Conservation (phyloP, 2,113 vertebrate genomes). For the Sturnira hondurensis region DNA sequence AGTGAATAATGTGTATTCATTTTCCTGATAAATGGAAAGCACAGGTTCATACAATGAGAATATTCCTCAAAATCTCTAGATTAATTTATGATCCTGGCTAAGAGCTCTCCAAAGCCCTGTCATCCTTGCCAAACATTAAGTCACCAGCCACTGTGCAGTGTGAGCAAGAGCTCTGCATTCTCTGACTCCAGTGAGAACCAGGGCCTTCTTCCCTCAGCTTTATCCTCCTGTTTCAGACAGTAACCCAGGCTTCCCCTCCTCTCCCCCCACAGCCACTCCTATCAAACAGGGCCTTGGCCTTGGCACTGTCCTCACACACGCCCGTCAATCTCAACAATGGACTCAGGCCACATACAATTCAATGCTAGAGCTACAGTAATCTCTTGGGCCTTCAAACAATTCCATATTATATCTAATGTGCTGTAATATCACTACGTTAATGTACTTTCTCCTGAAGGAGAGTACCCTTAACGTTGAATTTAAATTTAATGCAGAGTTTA, state of each 20-base stretch:
- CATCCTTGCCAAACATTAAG: background rate
- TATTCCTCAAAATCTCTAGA: background rate
- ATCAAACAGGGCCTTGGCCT: background rate
- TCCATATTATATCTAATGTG: background rate
- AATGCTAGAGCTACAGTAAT: background rate
- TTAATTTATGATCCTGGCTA: background rate
- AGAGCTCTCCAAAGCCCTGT: background rate
- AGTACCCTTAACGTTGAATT: background rate
- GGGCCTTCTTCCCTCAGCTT: background rate
- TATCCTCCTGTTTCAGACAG: background rate
- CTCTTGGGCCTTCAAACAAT: background rate
- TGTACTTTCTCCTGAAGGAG: background rate
- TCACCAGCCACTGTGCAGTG: background rate
- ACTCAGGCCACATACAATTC: background rate
- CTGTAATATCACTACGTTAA: background rate
- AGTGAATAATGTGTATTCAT: background rate
- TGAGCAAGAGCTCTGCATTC: background rate
- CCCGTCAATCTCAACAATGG: background rate
- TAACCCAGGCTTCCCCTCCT: background rate
- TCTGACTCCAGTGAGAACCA: background rate
- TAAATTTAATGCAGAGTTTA: background rate
- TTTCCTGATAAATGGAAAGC: background rate
- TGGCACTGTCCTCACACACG: background rate
- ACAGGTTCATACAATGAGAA: background rate
- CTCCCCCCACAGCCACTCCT: background rate